A percentile compares a stretch with the other conserved stretches of the same genome.
Conservation (phyloP, 2,888 invertebrate species). For the Macaria notata region DNA sequence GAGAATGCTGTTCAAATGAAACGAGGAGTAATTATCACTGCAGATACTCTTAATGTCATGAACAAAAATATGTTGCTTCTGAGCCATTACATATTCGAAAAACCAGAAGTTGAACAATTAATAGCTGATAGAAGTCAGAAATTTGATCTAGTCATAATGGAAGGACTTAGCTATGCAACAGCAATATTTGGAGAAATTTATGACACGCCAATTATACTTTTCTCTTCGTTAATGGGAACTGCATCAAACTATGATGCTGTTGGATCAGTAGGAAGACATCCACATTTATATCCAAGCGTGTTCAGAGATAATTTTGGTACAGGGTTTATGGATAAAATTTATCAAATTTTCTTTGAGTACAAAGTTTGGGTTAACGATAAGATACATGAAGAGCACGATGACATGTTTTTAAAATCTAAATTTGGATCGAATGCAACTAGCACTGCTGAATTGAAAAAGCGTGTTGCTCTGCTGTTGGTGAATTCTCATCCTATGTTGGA, state of each 20-base stretch:
- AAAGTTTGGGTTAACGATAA: conserved; percentile 19
- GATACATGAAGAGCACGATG: conserved; percentile 27
- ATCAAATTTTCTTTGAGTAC: conserved; percentile 33
- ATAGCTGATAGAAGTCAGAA: conserved; percentile 38
- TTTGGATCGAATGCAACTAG: conserved; percentile 40
- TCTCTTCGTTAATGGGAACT: conserved; percentile 38
- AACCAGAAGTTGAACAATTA: conserved; percentile 30
- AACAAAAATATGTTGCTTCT: conserved; percentile 12
- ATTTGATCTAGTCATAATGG: conserved; percentile 45
- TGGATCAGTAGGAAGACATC: conserved; percentile 40
- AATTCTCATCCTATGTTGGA: conserved; percentile 42
- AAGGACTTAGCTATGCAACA: conserved; percentile 34
- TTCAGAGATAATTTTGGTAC: conserved; percentile 32
- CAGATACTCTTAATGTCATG: conserved; percentile 1
- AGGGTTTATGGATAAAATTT: conserved; percentile 31
- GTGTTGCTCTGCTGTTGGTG: conserved; percentile 43
- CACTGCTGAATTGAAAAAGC: conserved; percentile 36
- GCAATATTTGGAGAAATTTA: conserved; percentile 40
- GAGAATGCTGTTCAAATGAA: conserved; percentile 4
- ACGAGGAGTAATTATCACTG: conserved; percentile 31
- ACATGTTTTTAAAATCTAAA: conserved; percentile 31
- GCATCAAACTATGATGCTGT: conserved; percentile 32
- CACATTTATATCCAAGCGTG: conserved; percentile 32
- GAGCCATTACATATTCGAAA: conserved; percentile 18
- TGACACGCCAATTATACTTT: conserved; percentile 39